A percentile compares a stretch with the other conserved stretches of the same genome.
These are phyloP conservation scores for Allygus modestus DNA, from an alignment of 2,888 invertebrate species.

Conservation along the genomic window DNA sequence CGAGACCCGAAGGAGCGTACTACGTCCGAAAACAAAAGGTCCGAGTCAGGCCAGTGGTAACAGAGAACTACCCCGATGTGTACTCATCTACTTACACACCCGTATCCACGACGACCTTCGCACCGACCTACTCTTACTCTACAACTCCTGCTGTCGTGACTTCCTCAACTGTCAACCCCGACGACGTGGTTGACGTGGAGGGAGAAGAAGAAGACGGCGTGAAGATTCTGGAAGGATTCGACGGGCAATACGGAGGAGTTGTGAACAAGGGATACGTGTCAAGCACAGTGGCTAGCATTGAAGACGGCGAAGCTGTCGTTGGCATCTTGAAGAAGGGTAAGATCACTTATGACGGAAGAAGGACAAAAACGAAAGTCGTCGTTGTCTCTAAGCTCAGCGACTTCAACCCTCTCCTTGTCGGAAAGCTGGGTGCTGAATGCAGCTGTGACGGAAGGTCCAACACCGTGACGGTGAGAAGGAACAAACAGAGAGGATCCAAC, in stretches of 20 bases:
- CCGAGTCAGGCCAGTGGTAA: slow-evolving; percentile 67
- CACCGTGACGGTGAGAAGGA: slow-evolving; percentile 76
- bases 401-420: slow-evolving; percentile 83
- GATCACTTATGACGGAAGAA: slow-evolving; percentile 66
- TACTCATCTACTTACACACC: slow-evolving; percentile 65
- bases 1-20: slow-evolving; percentile 64
- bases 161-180: slow-evolving; percentile 54
- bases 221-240: slow-evolving; percentile 65
- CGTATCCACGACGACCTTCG: slow-evolving; percentile 65
- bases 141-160: slow-evolving; percentile 49
- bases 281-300: slow-evolving; percentile 68
- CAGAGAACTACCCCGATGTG: slow-evolving; percentile 67
- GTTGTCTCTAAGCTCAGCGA: slow-evolving; percentile 79
- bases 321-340: slow-evolving; percentile 69
- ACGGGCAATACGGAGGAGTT: slow-evolving; percentile 68
- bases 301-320: slow-evolving; percentile 69
- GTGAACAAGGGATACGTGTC: slow-evolving; percentile 66
- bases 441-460: slow-evolving; percentile 80
- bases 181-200: slow-evolving; percentile 67
- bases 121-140: slow-evolving; percentile 64
- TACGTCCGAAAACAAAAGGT: slow-evolving; percentile 67
- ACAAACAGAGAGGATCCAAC: slow-evolving; percentile 72
- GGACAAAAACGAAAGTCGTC: slow-evolving; percentile 70
- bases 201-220: slow-evolving; percentile 66
- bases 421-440: slow-evolving; percentile 85